These are phyloP conservation scores for Pegea sp. DNA, from an alignment of 23 tunicate species.

Conservation along the genomic window DNA sequence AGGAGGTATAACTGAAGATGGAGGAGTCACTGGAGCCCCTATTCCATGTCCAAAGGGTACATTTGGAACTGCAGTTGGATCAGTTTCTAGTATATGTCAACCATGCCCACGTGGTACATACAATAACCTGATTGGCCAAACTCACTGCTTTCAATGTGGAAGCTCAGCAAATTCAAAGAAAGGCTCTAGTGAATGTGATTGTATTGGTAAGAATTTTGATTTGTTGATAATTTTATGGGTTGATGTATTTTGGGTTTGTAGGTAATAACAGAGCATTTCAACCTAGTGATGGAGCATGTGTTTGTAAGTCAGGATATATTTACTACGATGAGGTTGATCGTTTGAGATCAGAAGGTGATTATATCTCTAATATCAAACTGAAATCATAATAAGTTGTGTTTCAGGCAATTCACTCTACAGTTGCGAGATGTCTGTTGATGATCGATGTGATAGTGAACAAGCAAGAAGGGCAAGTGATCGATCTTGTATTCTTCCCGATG, in stretches of 20 bases:
- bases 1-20: conserved; percentile 47
- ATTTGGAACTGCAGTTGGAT: conserved; percentile 46
- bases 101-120: conserved; percentile 51
- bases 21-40: conserved; percentile 66
- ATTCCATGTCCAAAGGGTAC: conserved; percentile 91
- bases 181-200: conserved; percentile 63
- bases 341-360: conserved; percentile 22
- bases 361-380: not conserved
- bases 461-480: conserved; percentile 48
- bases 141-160: conserved; percentile 89
- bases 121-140: conserved; percentile 80
- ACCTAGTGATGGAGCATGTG: conserved; percentile 87
- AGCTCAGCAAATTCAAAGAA: conserved; percentile 40
- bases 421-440: conserved; percentile 62
- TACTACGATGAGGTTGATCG: conserved; percentile 69
- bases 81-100: conserved; percentile 56
- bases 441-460: conserved; percentile 44
- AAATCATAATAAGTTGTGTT: not conserved
- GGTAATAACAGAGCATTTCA: conserved; percentile 88
- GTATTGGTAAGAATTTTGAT: conserved; percentile 33
- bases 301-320: conserved; percentile 60
- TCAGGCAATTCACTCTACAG: conserved; percentile 51
- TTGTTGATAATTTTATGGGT: conserved; percentile 1
- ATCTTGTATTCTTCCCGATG: conserved; percentile 21
- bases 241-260: conserved; percentile 3